phyloP scores from a whole-genome alignment of 1,140 invertebrate genomes.

The Conus ventricosus region DNA sequence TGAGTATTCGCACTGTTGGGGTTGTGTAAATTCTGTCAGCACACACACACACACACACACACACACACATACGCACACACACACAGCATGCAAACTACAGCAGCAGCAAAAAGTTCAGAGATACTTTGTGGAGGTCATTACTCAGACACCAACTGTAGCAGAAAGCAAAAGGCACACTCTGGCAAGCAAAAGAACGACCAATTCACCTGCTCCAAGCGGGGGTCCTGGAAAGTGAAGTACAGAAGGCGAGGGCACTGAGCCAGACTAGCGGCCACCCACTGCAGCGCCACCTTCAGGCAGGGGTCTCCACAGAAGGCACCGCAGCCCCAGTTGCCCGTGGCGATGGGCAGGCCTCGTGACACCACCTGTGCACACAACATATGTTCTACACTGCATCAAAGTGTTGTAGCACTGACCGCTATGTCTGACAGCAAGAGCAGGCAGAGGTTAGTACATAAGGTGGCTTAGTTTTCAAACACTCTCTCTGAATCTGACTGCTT shows the following conservation, averaged over 20 bases:
- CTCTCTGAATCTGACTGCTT: no score
- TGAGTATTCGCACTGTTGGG: no score
- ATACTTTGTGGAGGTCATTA: no score
- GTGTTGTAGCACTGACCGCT: not conserved
- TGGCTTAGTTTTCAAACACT: no score
- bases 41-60: no score
- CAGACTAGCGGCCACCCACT: conserved; percentile 84
- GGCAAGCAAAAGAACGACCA: no score
- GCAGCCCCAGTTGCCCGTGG: conserved; percentile 98
- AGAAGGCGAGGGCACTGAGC: conserved; percentile 81
- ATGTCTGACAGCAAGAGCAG: not conserved
- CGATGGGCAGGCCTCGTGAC: conserved; percentile 78
- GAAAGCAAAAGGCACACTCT: no score
- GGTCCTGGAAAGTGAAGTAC: conserved; percentile 92
- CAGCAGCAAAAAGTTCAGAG: no score
- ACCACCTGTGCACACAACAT: conserved; percentile 29
- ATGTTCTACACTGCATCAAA: not conserved
- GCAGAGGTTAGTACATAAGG: not conserved
- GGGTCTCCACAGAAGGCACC: conserved; percentile 92
- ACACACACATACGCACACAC: no score
- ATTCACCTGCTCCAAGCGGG: conserved; percentile 79
- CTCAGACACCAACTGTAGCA: no score
- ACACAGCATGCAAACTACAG: no score
- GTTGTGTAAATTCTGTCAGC: no score
- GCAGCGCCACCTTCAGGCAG: conserved; percentile 79